A percentile compares a stretch with the other conserved stretches of the same genome.
Evolutionary conservation across 2,113 vertebrate genomes (phyloP).

Genomic region (Ameiurus melas): DNA sequence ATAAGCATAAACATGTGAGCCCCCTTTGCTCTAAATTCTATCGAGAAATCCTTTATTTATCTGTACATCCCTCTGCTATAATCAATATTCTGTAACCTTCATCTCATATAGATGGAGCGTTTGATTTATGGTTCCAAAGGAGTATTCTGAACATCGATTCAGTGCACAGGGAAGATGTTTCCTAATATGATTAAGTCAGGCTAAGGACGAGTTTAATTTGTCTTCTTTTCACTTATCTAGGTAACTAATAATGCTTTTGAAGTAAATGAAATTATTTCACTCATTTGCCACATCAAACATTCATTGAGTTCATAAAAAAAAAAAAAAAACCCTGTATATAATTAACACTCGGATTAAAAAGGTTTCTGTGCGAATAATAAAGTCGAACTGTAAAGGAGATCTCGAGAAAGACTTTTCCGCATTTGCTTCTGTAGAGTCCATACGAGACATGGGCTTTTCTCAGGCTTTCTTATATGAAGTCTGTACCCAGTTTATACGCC

Average conservation of each 20-base stretch:
- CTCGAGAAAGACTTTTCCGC: too few species aligned
- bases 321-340: background rate
- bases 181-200: background rate
- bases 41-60: background rate
- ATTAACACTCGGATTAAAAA: background rate
- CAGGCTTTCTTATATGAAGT: background rate
- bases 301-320: background rate
- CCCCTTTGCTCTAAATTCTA: background rate
- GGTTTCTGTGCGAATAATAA: background rate
- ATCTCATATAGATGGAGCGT: background rate
- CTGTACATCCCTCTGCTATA: background rate
- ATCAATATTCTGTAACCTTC: background rate
- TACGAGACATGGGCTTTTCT: background rate
- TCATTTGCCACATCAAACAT: constrained; percentile 3
- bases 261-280: background rate
- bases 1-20: too few species aligned
- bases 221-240: background rate
- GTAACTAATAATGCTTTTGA: constrained; percentile 6
- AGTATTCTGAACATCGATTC: background rate
- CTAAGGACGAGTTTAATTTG: background rate
- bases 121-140: constrained; percentile 13
- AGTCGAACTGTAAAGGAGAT: background rate
- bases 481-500: background rate
- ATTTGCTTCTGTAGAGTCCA: background rate
- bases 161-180: background rate